Conservation (phyloP, 2,888 invertebrate genomes). For the Dicyrtomina minuta region DNA sequence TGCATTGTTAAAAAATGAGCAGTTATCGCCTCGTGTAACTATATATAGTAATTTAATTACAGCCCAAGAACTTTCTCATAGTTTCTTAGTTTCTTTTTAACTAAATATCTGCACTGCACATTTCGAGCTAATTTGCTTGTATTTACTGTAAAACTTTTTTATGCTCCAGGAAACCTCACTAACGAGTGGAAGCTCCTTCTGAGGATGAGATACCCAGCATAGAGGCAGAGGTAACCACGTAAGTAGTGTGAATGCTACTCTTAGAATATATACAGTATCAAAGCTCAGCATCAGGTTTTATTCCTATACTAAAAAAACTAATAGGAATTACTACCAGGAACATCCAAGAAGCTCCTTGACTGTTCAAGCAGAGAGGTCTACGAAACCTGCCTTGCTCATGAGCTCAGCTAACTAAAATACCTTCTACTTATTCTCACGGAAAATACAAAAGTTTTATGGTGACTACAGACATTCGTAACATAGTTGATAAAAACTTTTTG, state of each 20-base stretch:
- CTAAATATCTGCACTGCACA: constrained; percentile 7
- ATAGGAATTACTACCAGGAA: background rate
- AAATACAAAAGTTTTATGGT: background rate
- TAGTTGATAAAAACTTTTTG: background rate
- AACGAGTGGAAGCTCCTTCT: too few relatives aligned
- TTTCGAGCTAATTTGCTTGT: constrained; percentile 20
- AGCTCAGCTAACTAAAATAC: too few relatives aligned
- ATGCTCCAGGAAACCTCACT: background rate
- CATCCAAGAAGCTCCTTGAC: background rate
- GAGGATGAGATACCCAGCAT: background rate
- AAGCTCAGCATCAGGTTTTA: background rate
- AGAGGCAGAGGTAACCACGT: background rate
- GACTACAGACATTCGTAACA: too few relatives aligned
- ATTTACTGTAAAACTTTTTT: constrained; percentile 17
- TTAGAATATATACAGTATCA: background rate
- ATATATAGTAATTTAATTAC: constrained; percentile 19
- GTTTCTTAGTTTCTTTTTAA: constrained; percentile 12
- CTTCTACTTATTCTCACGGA: background rate
- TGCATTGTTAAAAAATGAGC: background rate
- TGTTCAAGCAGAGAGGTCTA: too few relatives aligned
- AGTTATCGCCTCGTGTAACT: background rate
- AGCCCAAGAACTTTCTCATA: constrained; percentile 11
- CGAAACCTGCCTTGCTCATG: too few relatives aligned
- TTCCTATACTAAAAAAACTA: background rate
- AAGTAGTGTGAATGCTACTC: too few relatives aligned